Conservation (phyloP, 37 sponge, comb jelly and placozoan species). For the Beroe ovata region DNA sequence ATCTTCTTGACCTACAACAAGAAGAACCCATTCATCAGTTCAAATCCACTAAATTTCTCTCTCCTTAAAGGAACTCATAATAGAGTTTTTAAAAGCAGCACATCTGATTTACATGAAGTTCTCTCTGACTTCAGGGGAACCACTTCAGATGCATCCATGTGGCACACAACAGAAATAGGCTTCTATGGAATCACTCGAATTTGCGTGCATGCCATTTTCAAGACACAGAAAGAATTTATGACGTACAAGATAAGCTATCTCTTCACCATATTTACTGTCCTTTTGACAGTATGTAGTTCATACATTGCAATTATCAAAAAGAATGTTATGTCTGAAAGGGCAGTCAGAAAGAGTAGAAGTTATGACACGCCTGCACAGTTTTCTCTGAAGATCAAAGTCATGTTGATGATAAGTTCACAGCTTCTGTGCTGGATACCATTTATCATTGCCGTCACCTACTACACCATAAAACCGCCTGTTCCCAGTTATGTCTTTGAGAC, state of each 20-base stretch:
- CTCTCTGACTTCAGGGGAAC: not conserved
- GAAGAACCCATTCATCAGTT: not conserved
- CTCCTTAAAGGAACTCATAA: not conserved
- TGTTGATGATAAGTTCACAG: not conserved
- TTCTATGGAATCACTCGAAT: not conserved
- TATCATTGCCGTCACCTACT: not conserved
- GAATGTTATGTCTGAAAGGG: too few species aligned
- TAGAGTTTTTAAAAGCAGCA: not conserved
- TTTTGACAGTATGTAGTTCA: not conserved
- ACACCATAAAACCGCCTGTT: not conserved
- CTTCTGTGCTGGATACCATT: not conserved
- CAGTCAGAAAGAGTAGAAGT: not conserved
- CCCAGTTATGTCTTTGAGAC: not conserved
- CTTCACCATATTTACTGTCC: not conserved
- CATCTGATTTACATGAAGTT: not conserved
- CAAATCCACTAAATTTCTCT: not conserved
- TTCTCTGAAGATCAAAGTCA: not conserved
- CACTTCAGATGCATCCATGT: not conserved
- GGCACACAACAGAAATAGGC: not conserved
- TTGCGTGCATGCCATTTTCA: not conserved
- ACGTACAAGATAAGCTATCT: not conserved
- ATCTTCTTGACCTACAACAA: not conserved
- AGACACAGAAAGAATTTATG: not conserved
- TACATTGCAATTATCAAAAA: not conserved
- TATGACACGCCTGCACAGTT: not conserved